A percentile compares a stretch with the other conserved stretches of the same genome.
These are phyloP conservation scores for Aplochiton taeniatus DNA, from an alignment of 2,797 vertebrate genomes.

Conservation along the genomic window DNA sequence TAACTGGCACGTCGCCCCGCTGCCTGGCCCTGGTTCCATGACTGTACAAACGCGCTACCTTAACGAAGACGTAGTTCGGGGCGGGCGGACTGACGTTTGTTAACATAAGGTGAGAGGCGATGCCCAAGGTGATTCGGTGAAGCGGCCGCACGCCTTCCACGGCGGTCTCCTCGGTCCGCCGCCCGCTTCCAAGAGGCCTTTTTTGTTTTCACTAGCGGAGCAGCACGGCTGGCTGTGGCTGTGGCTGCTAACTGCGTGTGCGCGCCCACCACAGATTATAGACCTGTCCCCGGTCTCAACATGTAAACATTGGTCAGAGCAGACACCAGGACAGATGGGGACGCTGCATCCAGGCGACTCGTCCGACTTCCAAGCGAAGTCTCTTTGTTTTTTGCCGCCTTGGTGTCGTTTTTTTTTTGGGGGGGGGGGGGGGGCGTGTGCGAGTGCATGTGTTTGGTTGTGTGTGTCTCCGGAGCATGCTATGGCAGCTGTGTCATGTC, in stretches of 20 bases:
- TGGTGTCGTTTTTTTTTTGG: not conserved
- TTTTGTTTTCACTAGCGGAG: constrained; percentile 29
- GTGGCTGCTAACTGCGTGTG: constrained; percentile 52
- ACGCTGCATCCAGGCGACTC: constrained; percentile 56
- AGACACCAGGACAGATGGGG: constrained; percentile 48
- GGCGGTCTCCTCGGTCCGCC: too few species aligned
- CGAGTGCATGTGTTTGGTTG: not conserved
- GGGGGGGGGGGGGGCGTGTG: not conserved
- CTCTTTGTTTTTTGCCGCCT: too few species aligned
- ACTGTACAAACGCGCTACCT: not conserved
- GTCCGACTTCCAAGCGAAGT: too few species aligned
- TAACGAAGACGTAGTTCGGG: too few species aligned
- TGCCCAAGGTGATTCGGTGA: too few species aligned
- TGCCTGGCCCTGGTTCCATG: not conserved
- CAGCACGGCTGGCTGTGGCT: constrained; percentile 50
- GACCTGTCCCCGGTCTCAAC: constrained; percentile 54
- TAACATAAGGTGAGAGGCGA: too few species aligned
- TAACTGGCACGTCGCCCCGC: constrained; percentile 20
- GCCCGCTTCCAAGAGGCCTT: too few species aligned
- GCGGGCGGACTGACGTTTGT: too few species aligned
- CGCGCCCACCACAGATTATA: constrained; percentile 61
- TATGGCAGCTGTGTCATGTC: not conserved
- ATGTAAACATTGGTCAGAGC: constrained; percentile 59
- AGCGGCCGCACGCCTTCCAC: too few species aligned
- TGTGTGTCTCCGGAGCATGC: not conserved